A percentile compares a stretch with the other conserved stretches of the same genome.
phyloP scores from a whole-genome alignment of 2,797 vertebrate genomes.

The Chlorospingus flavigularis region DNA sequence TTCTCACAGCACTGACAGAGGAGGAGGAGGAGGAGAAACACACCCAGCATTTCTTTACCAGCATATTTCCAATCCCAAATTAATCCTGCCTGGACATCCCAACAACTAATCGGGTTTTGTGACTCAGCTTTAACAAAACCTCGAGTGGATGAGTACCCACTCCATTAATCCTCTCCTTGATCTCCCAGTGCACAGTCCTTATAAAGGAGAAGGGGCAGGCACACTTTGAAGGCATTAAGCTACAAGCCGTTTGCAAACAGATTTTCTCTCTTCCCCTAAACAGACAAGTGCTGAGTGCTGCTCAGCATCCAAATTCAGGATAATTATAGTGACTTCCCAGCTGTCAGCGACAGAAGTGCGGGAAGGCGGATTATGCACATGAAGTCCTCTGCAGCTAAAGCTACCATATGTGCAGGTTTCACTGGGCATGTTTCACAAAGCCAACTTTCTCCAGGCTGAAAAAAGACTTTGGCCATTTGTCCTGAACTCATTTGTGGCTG shows the following conservation, averaged over 20 bases:
- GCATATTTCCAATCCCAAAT: background rate
- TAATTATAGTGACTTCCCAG: conserved; percentile 39
- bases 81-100: background rate
- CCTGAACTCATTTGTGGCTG: background rate
- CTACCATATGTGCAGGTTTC: conserved; percentile 40
- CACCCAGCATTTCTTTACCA: background rate
- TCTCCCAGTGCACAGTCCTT: background rate
- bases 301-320: conserved; percentile 26
- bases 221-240: background rate
- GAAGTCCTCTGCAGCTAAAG: conserved; percentile 20
- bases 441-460: conserved; percentile 26
- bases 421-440: conserved; percentile 9
- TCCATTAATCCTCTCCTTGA: background rate
- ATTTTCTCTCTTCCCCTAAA: background rate
- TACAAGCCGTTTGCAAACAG: background rate
- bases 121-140: conserved; percentile 8
- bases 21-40: background rate
- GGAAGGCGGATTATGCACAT: background rate
- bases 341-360: background rate
- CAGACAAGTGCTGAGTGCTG: background rate
- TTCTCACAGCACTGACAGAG: background rate
- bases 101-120: background rate
- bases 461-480: conserved; percentile 13
- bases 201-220: background rate
- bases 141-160: background rate